Evolutionary conservation across 2,797 vertebrate species (phyloP).

Genomic region (Gymnothorax javanicus): DNA sequence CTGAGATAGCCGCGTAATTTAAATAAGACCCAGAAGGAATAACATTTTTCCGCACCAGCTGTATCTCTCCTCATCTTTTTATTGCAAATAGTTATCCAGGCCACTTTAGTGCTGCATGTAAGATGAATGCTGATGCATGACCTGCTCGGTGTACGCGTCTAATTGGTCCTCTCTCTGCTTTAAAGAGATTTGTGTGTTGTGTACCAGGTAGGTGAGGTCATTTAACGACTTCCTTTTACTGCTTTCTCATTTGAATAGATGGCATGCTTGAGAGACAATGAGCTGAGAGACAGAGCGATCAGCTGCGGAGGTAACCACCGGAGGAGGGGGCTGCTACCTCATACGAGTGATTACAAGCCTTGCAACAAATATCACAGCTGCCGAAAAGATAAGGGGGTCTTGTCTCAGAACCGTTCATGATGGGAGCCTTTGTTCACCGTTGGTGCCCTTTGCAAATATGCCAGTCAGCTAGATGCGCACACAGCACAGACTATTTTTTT

Average conservation of each 20-base stretch:
- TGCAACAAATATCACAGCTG: slow-evolving; percentile 23
- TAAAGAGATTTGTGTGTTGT: slow-evolving; percentile 7
- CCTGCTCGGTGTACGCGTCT: background rate
- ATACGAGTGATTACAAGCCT: slow-evolving; percentile 35
- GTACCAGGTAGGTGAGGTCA: slow-evolving; percentile 22
- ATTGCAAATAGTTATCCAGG: background rate
- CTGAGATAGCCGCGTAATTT: too few species aligned
- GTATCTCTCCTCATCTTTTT: background rate
- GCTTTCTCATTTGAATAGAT: slow-evolving; percentile 29
- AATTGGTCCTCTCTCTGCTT: slow-evolving; percentile 20
- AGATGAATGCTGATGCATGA: slow-evolving; percentile 11
- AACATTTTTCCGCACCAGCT: slow-evolving; percentile 5
- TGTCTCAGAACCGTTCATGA: background rate
- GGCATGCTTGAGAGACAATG: slow-evolving; percentile 41
- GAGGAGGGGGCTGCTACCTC: slow-evolving; percentile 20
- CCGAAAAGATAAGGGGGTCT: background rate
- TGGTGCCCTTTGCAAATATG: slow-evolving; percentile 17
- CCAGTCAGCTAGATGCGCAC: background rate
- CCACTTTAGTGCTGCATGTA: background rate
- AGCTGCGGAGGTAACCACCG: background rate
- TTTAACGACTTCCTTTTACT: slow-evolving; percentile 30
- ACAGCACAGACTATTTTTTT: background rate
- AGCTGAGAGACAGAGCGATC: slow-evolving; percentile 8
- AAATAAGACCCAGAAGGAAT: background rate
- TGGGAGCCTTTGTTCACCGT: background rate